phyloP scores from a whole-genome alignment of 2,888 invertebrate genomes.

The Lycocerus yunnanus region DNA sequence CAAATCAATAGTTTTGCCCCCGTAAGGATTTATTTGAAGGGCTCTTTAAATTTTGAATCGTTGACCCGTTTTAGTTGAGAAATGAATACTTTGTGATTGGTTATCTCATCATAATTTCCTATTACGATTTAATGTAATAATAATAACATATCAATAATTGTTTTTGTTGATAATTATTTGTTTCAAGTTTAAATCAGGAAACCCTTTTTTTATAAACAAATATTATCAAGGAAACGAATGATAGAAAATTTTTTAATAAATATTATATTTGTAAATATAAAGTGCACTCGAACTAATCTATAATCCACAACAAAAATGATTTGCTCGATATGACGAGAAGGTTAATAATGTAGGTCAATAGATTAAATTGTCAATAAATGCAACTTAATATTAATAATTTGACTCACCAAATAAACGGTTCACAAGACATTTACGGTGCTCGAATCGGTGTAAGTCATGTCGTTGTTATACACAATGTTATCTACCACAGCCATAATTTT shows the following conservation, averaged over 20 bases:
- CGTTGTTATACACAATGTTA: constrained; percentile 33
- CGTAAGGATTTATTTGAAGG: not conserved
- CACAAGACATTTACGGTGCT: constrained; percentile 50
- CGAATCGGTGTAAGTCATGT: constrained; percentile 52
- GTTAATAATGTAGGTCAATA: not conserved
- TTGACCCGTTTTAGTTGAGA: not conserved
- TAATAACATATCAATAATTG: too few relatives aligned
- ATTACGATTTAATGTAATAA: not conserved
- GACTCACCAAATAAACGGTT: constrained; percentile 49
- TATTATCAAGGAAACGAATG: not conserved
- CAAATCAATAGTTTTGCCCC: not conserved
- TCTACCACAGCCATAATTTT: constrained; percentile 14
- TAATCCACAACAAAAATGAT: not conserved
- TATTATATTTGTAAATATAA: not conserved
- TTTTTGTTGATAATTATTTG: not conserved
- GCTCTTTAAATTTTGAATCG: not conserved
- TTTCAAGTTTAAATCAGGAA: too few relatives aligned
- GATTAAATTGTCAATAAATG: not conserved
- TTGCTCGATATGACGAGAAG: not conserved
- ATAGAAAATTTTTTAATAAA: too few relatives aligned
- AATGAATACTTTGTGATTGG: not conserved
- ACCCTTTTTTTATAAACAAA: too few relatives aligned
- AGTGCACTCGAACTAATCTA: not conserved
- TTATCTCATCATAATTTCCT: not conserved
- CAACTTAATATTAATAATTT: not conserved